phyloP scores from a whole-genome alignment of 2,888 invertebrate genomes.

The Tipula lateralis region DNA sequence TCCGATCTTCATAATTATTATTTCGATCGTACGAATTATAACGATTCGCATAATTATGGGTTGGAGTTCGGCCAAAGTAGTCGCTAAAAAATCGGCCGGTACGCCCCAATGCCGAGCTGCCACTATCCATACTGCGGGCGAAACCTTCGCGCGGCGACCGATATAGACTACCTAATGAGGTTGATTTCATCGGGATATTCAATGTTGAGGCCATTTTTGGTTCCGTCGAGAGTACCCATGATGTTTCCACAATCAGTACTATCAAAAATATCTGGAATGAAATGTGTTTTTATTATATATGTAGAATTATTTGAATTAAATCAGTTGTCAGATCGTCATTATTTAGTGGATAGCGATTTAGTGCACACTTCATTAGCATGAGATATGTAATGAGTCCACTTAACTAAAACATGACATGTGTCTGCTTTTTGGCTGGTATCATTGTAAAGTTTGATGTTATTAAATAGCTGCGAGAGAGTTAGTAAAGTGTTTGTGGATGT shows the following conservation, averaged over 20 bases:
- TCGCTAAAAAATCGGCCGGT: neutral
- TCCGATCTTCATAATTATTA: conserved; percentile 35
- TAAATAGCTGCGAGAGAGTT: too few species aligned
- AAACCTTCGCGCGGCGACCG: neutral
- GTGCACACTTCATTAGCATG: too few species aligned
- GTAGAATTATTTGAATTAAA: too few species aligned
- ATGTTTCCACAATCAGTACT: neutral
- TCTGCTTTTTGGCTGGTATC: too few species aligned
- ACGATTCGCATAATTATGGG: neutral
- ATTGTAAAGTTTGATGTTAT: too few species aligned
- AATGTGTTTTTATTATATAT: too few species aligned
- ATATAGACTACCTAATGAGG: neutral
- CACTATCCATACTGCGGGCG: neutral
- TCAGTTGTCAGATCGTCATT: too few species aligned
- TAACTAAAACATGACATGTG: too few species aligned
- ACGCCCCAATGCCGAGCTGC: neutral
- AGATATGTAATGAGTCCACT: too few species aligned
- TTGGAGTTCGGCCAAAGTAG: neutral
- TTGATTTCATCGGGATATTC: neutral
- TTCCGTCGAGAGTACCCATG: conserved; percentile 26
- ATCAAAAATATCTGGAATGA: neutral
- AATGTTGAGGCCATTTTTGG: neutral
- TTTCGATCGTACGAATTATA: conserved; percentile 25
- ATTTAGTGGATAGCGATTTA: too few species aligned
- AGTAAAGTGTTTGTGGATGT: too few species aligned